These are phyloP conservation scores for Amyelois transitella DNA, from an alignment of 1,140 invertebrate species.

Conservation along the genomic window DNA sequence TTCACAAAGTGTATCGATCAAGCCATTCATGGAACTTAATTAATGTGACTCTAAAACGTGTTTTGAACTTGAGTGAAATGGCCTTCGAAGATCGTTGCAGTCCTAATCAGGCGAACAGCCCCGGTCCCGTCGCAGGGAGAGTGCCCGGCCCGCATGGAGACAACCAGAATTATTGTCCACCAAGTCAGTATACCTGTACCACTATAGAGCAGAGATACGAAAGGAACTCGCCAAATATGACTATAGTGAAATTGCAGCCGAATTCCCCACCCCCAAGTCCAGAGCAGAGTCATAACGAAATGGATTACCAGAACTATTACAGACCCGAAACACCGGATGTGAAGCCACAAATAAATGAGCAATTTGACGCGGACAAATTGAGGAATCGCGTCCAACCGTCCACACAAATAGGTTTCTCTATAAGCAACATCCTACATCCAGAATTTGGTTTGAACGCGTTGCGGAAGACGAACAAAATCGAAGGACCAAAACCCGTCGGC, in stretches of 20 bases:
- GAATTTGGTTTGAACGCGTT: slow-evolving; percentile 67
- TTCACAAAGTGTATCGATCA: slow-evolving; percentile 29
- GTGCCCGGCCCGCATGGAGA: slow-evolving; percentile 54
- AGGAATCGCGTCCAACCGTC: slow-evolving; percentile 33
- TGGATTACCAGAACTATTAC: slow-evolving; percentile 56
- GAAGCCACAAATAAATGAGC: slow-evolving; percentile 41
- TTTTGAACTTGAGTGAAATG: slow-evolving; percentile 46
- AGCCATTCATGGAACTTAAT: slow-evolving; percentile 36
- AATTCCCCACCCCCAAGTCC: slow-evolving; percentile 56
- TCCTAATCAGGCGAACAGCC: slow-evolving; percentile 76
- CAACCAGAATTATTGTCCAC: slow-evolving; percentile 28
- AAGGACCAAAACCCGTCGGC: slow-evolving; percentile 59
- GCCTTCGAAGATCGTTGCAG: slow-evolving; percentile 78
- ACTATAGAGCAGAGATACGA: slow-evolving; percentile 57
- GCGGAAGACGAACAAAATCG: slow-evolving; percentile 60
- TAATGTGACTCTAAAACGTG: slow-evolving; percentile 21
- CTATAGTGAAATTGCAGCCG: slow-evolving; percentile 53
- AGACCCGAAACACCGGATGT: slow-evolving; percentile 57
- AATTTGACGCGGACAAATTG: slow-evolving; percentile 37
- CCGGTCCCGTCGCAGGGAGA: slow-evolving; percentile 53
- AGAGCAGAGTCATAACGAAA: slow-evolving; percentile 28
- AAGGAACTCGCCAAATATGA: slow-evolving; percentile 35
- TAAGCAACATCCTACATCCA: slow-evolving; percentile 64
- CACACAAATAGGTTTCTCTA: slow-evolving; percentile 56
- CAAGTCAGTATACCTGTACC: slow-evolving; percentile 60